A percentile compares a stretch with the other conserved stretches of the same genome.
Conservation (phyloP, 2,113 vertebrate species). For the Ochotona curzoniae region DNA sequence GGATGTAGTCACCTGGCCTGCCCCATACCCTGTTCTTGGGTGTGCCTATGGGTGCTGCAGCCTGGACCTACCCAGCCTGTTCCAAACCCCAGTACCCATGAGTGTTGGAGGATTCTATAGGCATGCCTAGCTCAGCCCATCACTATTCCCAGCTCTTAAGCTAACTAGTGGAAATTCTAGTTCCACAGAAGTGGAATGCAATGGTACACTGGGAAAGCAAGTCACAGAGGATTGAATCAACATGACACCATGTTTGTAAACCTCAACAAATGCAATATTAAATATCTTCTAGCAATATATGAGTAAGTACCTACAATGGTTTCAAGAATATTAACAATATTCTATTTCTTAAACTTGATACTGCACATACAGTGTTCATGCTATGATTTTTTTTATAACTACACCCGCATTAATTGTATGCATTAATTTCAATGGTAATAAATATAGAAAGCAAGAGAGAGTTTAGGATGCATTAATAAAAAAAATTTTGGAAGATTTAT, state of each 20-base stretch:
- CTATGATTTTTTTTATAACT: neutral
- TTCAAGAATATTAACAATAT: neutral
- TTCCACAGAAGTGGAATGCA: too few relatives aligned
- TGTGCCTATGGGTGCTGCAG: too few relatives aligned
- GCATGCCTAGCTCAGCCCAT: too few relatives aligned
- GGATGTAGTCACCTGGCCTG: too few relatives aligned
- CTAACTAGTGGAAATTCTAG: too few relatives aligned
- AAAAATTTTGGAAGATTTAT: neutral
- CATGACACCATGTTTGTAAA: neutral
- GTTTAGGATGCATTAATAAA: neutral
- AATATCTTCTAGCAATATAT: neutral
- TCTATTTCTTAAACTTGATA: neutral
- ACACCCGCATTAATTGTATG: neutral
- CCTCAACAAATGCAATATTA: conserved; percentile 12
- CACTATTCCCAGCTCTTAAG: too few relatives aligned
- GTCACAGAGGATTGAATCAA: neutral
- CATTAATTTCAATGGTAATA: conserved; percentile 32
- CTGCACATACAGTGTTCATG: neutral
- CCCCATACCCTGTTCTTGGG: too few relatives aligned
- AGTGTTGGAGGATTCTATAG: too few relatives aligned
- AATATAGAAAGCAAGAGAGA: conserved; percentile 16
- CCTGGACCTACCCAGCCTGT: too few relatives aligned
- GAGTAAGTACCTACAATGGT: neutral
- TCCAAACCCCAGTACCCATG: too few relatives aligned
- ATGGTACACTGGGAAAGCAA: neutral